phyloP scores from a whole-genome alignment of 2,888 invertebrate species.

The Tenthredo amoena region DNA sequence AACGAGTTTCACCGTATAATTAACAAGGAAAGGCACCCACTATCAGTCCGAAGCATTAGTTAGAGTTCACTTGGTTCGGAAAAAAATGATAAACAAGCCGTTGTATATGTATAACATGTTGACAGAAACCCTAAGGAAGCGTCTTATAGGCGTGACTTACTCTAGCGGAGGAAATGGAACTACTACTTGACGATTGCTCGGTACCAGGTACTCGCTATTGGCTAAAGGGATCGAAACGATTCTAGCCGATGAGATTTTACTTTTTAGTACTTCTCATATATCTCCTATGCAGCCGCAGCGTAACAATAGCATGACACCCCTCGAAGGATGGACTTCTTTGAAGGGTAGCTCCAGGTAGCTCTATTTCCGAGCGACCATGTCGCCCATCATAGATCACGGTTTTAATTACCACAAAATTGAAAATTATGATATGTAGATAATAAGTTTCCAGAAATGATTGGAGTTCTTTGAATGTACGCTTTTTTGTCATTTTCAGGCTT shows the following conservation, averaged over 20 bases:
- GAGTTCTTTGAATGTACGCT: neutral
- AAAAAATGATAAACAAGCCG: neutral
- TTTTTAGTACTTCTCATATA: neutral
- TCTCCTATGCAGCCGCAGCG: too few species aligned
- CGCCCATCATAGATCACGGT: too few species aligned
- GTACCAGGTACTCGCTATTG: neutral
- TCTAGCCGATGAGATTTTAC: neutral
- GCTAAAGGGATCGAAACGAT: neutral
- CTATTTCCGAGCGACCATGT: too few species aligned
- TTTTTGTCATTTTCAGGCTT: neutral
- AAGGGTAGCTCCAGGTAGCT: too few species aligned
- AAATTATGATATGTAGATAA: neutral
- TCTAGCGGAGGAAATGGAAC: neutral
- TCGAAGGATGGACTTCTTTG: neutral
- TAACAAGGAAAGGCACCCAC: neutral
- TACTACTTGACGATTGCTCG: neutral
- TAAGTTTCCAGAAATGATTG: neutral
- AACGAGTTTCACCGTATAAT: neutral
- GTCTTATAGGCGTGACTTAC: neutral
- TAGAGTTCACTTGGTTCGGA: neutral
- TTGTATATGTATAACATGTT: neutral
- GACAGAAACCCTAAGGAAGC: neutral
- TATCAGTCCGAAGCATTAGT: neutral
- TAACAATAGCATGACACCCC: neutral
- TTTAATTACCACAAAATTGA: neutral